Percentiles rank a stretch among this genome's conserved stretches.
phyloP scores from a whole-genome alignment of 2,888 invertebrate species.

The Camptogramma bilineatum region DNA sequence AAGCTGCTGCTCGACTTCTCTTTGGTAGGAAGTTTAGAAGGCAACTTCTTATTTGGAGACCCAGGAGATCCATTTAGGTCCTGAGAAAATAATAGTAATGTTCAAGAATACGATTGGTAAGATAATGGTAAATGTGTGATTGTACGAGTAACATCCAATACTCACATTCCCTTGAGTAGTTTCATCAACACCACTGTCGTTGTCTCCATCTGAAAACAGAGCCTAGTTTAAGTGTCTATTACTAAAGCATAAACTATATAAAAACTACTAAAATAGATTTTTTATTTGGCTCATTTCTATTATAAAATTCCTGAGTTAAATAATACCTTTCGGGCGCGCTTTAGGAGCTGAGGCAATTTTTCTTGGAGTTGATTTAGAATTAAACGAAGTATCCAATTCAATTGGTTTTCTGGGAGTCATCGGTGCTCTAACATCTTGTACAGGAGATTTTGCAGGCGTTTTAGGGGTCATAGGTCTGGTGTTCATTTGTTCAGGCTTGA shows the following conservation, averaged over 20 bases:
- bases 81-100: slow-evolving; percentile 51
- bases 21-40: slow-evolving; percentile 83
- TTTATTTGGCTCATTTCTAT: slow-evolving; percentile 66
- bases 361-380: slow-evolving; percentile 74
- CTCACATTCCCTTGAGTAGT: slow-evolving; percentile 92
- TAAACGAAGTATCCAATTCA: slow-evolving; percentile 66
- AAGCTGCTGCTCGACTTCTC: slow-evolving; percentile 79
- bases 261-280: not conserved
- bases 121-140: not conserved
- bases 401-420: slow-evolving; percentile 70
- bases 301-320: not conserved
- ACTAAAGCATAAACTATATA: not conserved
- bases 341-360: slow-evolving; percentile 76
- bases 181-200: slow-evolving; percentile 93
- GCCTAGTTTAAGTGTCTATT: not conserved
- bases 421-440: slow-evolving; percentile 60
- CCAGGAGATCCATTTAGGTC: slow-evolving; percentile 89
- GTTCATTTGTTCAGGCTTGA: slow-evolving; percentile 47
- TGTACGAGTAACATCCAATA: slow-evolving; percentile 40
- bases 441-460: slow-evolving; percentile 64
- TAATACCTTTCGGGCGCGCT: slow-evolving; percentile 77
- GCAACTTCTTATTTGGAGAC: slow-evolving; percentile 91
- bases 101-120: not conserved
- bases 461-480: slow-evolving; percentile 59
- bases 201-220: slow-evolving; percentile 90